Conservation (phyloP, 1,140 invertebrate species). For the Brachionus paranguensis region DNA sequence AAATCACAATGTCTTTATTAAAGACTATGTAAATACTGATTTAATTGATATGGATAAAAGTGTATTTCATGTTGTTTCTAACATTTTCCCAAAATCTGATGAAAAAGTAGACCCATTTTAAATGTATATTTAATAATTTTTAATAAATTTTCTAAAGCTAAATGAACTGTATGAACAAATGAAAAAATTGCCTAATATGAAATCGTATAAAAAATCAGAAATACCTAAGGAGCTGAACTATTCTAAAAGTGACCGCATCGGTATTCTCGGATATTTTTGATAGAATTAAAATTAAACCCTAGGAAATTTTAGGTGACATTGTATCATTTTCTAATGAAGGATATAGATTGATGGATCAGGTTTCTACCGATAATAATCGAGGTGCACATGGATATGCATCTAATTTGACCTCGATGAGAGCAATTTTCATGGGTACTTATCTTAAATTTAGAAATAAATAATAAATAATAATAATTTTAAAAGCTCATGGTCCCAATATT, state of each 20-base stretch:
- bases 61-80: conserved; percentile 5
- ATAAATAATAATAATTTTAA: neutral
- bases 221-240: conserved; percentile 61
- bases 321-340: conserved; percentile 23
- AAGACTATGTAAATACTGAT: conserved; percentile 57
- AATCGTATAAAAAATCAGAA: conserved; percentile 60
- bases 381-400: conserved; percentile 67
- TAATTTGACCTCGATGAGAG: conserved; percentile 60
- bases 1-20: conserved; percentile 60
- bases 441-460: neutral
- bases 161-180: conserved; percentile 60
- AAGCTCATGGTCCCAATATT: conserved; percentile 64
- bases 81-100: neutral
- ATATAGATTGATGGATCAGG: neutral
- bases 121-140: neutral
- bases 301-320: neutral
- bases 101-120: neutral
- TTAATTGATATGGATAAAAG: conserved; percentile 43
- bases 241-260: neutral
- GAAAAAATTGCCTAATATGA: conserved; percentile 55
- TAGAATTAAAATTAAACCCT: neutral
- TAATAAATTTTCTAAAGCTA: conserved; percentile 48
- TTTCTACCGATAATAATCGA: conserved; percentile 40
- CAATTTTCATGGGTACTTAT: conserved; percentile 61
- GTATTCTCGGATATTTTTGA: neutral